Conservation (phyloP, 2,797 vertebrate genomes). For the Characodon lateralis region DNA sequence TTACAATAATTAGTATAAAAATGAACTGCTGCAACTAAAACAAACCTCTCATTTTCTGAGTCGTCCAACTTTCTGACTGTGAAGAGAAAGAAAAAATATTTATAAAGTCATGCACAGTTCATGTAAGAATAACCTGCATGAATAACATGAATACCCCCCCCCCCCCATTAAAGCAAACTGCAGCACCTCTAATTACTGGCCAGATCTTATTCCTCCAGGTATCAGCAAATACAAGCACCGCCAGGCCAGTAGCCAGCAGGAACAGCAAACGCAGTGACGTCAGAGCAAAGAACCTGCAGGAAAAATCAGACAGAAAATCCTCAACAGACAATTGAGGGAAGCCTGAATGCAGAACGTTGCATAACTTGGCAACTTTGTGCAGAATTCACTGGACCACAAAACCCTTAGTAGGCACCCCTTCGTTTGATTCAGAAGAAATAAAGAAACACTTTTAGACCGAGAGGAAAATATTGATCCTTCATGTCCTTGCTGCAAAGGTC, state of each 20-base stretch:
- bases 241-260: slow-evolving; percentile 84
- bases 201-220: slow-evolving; percentile 94
- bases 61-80: slow-evolving; percentile 87
- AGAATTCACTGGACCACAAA: slow-evolving; percentile 7
- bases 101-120: background rate
- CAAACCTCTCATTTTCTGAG: slow-evolving; percentile 93
- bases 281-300: slow-evolving; percentile 90
- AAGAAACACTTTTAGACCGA: background rate
- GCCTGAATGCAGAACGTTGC: background rate
- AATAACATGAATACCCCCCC: no score
- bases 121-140: background rate
- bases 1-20: background rate
- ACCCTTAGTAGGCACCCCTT: background rate
- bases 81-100: slow-evolving; percentile 39
- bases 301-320: slow-evolving; percentile 23
- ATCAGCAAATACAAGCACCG: slow-evolving; percentile 86
- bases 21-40: slow-evolving; percentile 62
- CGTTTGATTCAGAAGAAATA: slow-evolving; percentile 10
- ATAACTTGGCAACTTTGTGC: background rate
- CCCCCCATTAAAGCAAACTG: background rate
- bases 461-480: background rate
- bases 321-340: slow-evolving; percentile 15
- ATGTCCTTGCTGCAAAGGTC: background rate
- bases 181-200: slow-evolving; percentile 89
- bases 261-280: slow-evolving; percentile 91